These are phyloP conservation scores for Heterodera schachtii DNA, from an alignment of 1,140 invertebrate species.

Conservation along the genomic window DNA sequence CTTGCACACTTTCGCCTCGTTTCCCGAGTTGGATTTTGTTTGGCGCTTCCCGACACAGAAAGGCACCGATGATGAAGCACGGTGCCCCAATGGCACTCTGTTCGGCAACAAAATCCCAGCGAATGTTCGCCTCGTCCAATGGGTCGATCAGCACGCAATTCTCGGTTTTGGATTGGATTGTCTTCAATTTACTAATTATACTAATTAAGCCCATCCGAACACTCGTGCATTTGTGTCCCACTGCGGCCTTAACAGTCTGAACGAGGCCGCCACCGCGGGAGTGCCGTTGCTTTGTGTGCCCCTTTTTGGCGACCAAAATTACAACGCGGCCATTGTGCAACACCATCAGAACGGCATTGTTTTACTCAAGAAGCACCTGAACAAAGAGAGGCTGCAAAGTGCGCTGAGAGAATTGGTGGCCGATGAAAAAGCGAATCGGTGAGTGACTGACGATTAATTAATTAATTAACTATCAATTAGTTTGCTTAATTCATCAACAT, in stretches of 20 bases:
- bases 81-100: conserved; percentile 6
- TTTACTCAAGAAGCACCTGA: conserved; percentile 37
- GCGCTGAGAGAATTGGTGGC: conserved; percentile 33
- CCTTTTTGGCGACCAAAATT: conserved; percentile 58
- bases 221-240: conserved; percentile 56
- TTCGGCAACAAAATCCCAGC: conserved; percentile 2
- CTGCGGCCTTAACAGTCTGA: conserved; percentile 54
- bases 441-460: too few species aligned
- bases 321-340: conserved; percentile 46
- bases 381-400: conserved; percentile 11
- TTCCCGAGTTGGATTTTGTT: conserved; percentile 46
- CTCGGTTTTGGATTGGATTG: conserved; percentile 8
- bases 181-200: not conserved
- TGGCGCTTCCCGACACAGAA: conserved; percentile 43
- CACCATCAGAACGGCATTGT: conserved; percentile 35
- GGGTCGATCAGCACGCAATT: conserved; percentile 36
- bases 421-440: conserved; percentile 22
- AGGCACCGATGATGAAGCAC: not conserved
- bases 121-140: conserved; percentile 38
- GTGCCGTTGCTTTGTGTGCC: conserved; percentile 58
- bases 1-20: conserved; percentile 37
- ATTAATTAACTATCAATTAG: too few species aligned
- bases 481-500: too few species aligned
- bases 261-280: conserved; percentile 50
- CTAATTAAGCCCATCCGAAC: conserved; percentile 33